A percentile compares a stretch with the other conserved stretches of the same genome.
These are phyloP conservation scores for Elephantulus edwardii DNA, from an alignment of 2,113 vertebrate species.

Conservation along the genomic window DNA sequence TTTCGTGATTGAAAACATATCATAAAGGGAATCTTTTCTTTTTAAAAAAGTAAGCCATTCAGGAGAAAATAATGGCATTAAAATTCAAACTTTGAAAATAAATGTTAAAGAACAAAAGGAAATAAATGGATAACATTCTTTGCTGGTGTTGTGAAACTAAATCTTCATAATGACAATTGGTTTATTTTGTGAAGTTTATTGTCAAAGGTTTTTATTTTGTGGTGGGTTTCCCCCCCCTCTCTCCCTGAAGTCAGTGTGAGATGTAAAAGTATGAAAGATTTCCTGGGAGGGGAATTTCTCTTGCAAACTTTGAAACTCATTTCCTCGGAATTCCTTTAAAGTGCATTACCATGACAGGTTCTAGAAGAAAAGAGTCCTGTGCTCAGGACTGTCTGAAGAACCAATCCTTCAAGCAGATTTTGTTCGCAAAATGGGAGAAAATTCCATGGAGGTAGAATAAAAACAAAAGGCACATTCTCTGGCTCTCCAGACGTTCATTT, in stretches of 20 bases:
- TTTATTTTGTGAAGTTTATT: conserved; percentile 67
- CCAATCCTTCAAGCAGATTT: background rate
- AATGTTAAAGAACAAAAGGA: conserved; percentile 79
- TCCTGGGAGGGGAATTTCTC: background rate
- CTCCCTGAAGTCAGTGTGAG: background rate
- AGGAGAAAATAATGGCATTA: conserved; percentile 72
- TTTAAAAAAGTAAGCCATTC: conserved; percentile 65
- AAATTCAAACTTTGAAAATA: conserved; percentile 81
- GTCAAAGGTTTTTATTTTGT: background rate
- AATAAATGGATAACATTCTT: conserved; percentile 73
- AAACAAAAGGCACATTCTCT: background rate
- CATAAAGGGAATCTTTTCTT: conserved; percentile 65
- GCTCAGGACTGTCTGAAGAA: background rate
- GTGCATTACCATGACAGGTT: background rate
- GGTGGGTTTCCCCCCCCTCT: too few species aligned
- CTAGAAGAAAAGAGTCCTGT: background rate
- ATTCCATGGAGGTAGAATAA: background rate
- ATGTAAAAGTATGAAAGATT: conserved; percentile 10
- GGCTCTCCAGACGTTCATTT: background rate
- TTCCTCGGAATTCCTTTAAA: conserved; percentile 5
- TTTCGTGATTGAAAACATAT: conserved; percentile 77
- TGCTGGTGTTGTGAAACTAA: conserved; percentile 76
- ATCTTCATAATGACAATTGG: conserved; percentile 72
- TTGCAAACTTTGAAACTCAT: conserved; percentile 37
- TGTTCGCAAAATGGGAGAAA: conserved; percentile 11